Evolutionary conservation across 1,140 invertebrate genomes (phyloP).

Genomic region (Hyles vespertilio): DNA sequence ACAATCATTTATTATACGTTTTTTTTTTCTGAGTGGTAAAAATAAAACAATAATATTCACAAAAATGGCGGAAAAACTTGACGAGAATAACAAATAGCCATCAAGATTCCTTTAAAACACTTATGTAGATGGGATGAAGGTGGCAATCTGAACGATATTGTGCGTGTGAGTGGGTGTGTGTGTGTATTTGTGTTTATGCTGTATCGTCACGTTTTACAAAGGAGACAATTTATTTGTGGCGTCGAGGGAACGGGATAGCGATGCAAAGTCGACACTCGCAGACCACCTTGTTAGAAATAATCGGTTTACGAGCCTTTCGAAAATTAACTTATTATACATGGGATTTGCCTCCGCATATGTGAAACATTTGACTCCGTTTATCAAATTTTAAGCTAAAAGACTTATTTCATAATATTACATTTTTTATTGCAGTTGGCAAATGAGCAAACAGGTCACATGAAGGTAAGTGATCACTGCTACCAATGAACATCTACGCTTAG

Average conservation of each 20-base stretch:
- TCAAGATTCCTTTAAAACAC: constrained; percentile 20
- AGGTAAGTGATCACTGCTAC: too few species aligned
- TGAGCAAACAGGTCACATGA: too few species aligned
- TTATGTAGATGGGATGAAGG: constrained; percentile 25
- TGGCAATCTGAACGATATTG: constrained; percentile 30
- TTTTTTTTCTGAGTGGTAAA: too few species aligned
- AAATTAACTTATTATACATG: constrained; percentile 59
- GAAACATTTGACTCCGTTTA: too few species aligned
- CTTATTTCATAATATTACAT: too few species aligned
- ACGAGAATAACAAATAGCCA: constrained; percentile 24
- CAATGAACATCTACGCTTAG: too few species aligned
- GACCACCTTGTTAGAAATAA: constrained; percentile 64
- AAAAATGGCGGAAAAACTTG: constrained; percentile 20
- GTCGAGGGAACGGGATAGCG: constrained; percentile 20
- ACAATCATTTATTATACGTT: too few species aligned
- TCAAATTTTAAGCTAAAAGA: too few species aligned
- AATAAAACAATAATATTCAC: too few species aligned
- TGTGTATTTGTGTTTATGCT: constrained; percentile 7
- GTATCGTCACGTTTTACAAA: constrained; percentile 31
- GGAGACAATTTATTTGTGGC: constrained; percentile 26
- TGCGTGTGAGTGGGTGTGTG: constrained; percentile 15
- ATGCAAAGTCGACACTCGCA: constrained; percentile 19
- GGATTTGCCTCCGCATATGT: constrained; percentile 21
- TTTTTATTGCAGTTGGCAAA: too few species aligned
- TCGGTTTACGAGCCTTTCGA: constrained; percentile 54